Conservation (phyloP, 92 coral and sea anemone species). For the Phymanthus crucifer region DNA sequence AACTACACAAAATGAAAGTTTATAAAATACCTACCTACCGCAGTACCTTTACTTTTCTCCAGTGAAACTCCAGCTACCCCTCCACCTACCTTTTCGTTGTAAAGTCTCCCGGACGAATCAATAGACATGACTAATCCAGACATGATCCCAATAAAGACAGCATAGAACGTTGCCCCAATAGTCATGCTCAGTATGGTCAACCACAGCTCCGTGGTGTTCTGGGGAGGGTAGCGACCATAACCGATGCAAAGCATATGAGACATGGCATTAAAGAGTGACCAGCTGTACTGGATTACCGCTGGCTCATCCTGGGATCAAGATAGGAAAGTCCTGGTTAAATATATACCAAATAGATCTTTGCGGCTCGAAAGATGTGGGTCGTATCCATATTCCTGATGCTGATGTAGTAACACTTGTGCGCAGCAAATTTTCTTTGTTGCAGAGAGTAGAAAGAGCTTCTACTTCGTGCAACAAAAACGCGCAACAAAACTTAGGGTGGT, state of each 20-base stretch:
- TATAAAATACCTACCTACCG: too few relatives aligned
- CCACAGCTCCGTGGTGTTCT: conserved; percentile 87
- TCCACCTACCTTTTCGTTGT: conserved; percentile 90
- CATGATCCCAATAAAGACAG: conserved; percentile 99
- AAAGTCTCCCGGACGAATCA: conserved; percentile 95
- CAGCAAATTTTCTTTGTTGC: too few relatives aligned
- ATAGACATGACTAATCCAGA: conserved; percentile 95
- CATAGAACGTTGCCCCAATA: conserved; percentile 95
- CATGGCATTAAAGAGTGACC: conserved; percentile 96
- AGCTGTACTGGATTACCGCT: conserved; percentile 84
- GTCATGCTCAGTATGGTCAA: conserved; percentile 94
- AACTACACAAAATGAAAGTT: too few relatives aligned
- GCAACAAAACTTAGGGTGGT: too few relatives aligned
- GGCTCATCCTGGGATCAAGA: conserved; percentile 59
- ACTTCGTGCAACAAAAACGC: too few relatives aligned
- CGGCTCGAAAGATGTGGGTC: too few relatives aligned
- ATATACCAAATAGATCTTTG: too few relatives aligned
- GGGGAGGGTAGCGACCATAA: conserved; percentile 96
- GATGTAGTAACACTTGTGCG: too few relatives aligned
- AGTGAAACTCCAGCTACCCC: not conserved
- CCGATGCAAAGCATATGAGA: conserved; percentile 98
- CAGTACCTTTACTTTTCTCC: not conserved
- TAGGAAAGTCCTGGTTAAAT: not conserved
- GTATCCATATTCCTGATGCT: too few relatives aligned
- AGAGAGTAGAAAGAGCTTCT: too few relatives aligned